Evolutionary conservation across 2,113 vertebrate genomes (phyloP).

Genomic region (Alces alces): DNA sequence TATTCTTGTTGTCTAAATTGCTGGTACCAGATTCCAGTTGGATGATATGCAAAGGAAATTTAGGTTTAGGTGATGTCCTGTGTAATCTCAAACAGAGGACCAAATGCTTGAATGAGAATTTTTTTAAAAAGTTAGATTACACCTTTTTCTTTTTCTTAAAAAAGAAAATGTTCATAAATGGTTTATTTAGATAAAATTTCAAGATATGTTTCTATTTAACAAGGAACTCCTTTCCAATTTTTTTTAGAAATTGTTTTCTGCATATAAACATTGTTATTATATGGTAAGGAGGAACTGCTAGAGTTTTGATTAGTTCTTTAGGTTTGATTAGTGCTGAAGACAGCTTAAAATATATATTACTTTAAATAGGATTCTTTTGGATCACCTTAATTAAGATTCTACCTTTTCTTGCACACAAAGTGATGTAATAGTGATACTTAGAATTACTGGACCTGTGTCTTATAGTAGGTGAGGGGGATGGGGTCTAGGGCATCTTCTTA

Average conservation of each 20-base stretch:
- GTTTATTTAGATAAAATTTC: background rate
- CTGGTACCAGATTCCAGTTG: background rate
- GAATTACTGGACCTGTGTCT: background rate
- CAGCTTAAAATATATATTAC: background rate
- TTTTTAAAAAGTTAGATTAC: background rate
- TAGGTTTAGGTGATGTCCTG: background rate
- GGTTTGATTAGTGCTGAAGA: background rate
- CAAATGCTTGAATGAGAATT: background rate
- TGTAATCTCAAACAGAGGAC: background rate
- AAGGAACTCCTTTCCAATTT: background rate
- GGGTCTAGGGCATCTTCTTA: background rate
- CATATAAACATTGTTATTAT: background rate
- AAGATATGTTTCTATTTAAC: background rate
- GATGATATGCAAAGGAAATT: background rate
- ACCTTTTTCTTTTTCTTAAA: background rate
- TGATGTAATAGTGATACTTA: background rate
- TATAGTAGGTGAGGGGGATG: background rate
- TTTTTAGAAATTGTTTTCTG: background rate
- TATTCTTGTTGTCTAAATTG: background rate
- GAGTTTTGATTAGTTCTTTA: background rate
- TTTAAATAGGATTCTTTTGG: background rate
- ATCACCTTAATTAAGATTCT: background rate
- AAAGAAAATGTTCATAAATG: background rate
- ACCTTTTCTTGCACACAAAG: background rate
- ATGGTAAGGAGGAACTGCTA: background rate